Conservation (phyloP, 2,113 vertebrate genomes). For the Saguinus midas region DNA sequence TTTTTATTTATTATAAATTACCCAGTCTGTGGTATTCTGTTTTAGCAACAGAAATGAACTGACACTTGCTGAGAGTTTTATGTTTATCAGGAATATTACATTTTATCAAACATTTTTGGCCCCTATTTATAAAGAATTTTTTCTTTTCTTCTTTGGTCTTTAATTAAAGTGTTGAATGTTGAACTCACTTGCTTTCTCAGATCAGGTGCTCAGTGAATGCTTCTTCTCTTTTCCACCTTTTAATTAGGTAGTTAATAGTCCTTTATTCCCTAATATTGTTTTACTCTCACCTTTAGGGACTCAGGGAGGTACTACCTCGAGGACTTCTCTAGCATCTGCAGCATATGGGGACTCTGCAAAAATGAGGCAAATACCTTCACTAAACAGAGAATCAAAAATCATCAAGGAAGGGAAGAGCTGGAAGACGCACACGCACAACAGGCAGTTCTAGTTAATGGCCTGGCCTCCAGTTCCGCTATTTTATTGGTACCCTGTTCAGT, state of each 20-base stretch:
- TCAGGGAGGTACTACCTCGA: slow-evolving; percentile 54
- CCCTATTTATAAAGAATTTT: neutral
- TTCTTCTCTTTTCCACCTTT: neutral
- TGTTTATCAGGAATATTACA: neutral
- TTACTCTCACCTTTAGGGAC: slow-evolving; percentile 59
- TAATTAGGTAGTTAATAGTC: neutral
- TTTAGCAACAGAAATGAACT: neutral
- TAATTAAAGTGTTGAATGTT: neutral
- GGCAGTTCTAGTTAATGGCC: neutral
- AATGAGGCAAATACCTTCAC: neutral
- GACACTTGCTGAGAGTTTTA: neutral
- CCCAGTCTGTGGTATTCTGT: neutral
- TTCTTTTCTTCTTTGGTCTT: neutral
- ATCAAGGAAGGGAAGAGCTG: neutral
- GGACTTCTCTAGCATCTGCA: slow-evolving; percentile 49
- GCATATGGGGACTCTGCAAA: neutral
- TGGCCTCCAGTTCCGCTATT: neutral
- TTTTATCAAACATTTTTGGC: neutral
- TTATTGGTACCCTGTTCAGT: neutral
- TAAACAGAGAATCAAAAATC: neutral
- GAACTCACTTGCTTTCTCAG: neutral
- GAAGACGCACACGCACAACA: neutral
- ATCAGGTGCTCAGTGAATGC: neutral
- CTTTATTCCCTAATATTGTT: no score
- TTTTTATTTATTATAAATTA: neutral